A percentile compares a stretch with the other conserved stretches of the same genome.
phyloP scores from a whole-genome alignment of 2,113 vertebrate species.

The Pogona vitticeps region DNA sequence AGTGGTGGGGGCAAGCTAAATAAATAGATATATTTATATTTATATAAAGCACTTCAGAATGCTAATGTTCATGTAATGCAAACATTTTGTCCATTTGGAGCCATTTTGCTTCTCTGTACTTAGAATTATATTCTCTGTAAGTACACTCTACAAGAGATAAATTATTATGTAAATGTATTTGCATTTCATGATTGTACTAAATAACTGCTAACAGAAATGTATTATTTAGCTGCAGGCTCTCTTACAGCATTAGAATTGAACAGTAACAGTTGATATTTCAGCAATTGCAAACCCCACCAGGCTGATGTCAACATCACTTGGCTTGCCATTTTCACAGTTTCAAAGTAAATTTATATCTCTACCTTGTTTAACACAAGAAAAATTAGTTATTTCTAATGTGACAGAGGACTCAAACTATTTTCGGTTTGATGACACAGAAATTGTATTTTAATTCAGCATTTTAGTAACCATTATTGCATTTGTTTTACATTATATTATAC shows the following conservation, averaged over 20 bases:
- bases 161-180: conserved; percentile 63
- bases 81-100: conserved; percentile 45
- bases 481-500: background rate
- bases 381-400: conserved; percentile 52
- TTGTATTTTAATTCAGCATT: conserved; percentile 33
- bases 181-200: conserved; percentile 59
- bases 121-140: conserved; percentile 46
- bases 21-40: too few species aligned
- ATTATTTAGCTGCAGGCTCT: conserved; percentile 63
- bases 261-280: conserved; percentile 41
- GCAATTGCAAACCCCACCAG: conserved; percentile 26
- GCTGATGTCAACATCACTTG: conserved; percentile 47
- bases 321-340: conserved; percentile 35
- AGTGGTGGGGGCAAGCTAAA: too few species aligned
- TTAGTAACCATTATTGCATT: background rate
- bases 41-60: conserved; percentile 56
- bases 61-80: conserved; percentile 53
- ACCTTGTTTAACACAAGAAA: conserved; percentile 22
- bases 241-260: conserved; percentile 52
- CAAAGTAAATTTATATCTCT: background rate
- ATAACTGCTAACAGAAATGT: conserved; percentile 70
- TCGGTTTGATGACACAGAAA: conserved; percentile 16
- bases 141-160: conserved; percentile 24
- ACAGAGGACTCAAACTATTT: conserved; percentile 13
- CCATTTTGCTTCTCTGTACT: conserved; percentile 32